Evolutionary conservation across 2,888 invertebrate genomes (phyloP), one percentile per base, ranked within the genome.

Genomic region (Strigamia transsilvanica): DNA sequence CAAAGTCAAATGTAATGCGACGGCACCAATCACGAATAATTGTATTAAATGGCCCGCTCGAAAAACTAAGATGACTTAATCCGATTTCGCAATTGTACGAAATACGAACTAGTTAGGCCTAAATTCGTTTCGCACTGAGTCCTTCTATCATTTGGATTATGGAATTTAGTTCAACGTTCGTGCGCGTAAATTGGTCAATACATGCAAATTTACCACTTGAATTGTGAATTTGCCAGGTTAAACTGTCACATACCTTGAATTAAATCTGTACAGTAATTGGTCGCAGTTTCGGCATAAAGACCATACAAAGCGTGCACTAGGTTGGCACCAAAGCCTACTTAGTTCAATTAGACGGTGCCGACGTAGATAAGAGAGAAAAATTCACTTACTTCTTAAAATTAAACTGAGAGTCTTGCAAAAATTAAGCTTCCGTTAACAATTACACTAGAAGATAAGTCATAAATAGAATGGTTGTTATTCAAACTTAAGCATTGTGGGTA

Each of bases 281-380:
- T 56, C 81, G 81, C 81, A 81, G 42, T 81, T 81, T 81, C 81
- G 81, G 66, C 66, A 81, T 66, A 81, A 42, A 81, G 81, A 46
- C 46, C 46, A 46, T 81, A 81, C 81, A 81, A 81, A 81, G 81
- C 81, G 81, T 81, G 81, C 32, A 61, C 81, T 80, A 21, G 46
- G 46, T 46, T 46, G n/a, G 46, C 73, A 27, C 21, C 32, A 13
- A 32, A 46, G 46, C 46, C 46, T n/a, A 46, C 46, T 46, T 46
- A 46, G 46, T 15, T 46, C 12, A 46, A 46, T 46, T 46, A 46
- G 46, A 46, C 4, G 46, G 4, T 46, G 46, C 15, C 46, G 46
- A 15, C 46, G 46, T 46, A 13, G 46, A 15, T 9, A 46, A 46
- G 4, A 13, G 46, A 46, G 13, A n/a, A 13, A 46, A 46, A 46